Conservation (phyloP, 2,888 invertebrate genomes). For the Himalopsyche japonica region DNA sequence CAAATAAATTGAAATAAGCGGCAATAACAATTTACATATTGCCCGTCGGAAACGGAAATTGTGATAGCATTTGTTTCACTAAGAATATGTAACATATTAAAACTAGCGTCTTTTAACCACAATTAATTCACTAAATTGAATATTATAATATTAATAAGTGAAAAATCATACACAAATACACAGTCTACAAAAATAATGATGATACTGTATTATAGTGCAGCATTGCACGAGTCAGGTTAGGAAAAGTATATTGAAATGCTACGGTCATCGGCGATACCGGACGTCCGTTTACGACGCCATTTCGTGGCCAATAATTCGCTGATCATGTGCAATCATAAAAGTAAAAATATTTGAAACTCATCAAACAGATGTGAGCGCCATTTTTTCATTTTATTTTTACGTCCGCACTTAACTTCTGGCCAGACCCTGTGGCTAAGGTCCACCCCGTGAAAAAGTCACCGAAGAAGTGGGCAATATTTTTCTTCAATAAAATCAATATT, state of each 20-base stretch:
- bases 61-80: too few species aligned
- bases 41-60: too few species aligned
- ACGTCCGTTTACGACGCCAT: not conserved
- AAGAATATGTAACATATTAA: too few species aligned
- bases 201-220: too few species aligned
- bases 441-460: not conserved
- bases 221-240: not conserved
- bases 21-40: too few species aligned
- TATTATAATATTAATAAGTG: too few species aligned
- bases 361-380: slow-evolving; percentile 14
- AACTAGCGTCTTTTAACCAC: too few species aligned
- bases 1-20: too few species aligned
- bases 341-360: slow-evolving; percentile 24
- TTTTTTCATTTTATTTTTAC: slow-evolving; percentile 10
- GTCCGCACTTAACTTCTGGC: slow-evolving; percentile 19
- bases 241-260: not conserved
- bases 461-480: slow-evolving; percentile 2
- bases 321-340: slow-evolving; percentile 16
- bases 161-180: too few species aligned
- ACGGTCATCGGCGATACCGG: not conserved
- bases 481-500: too few species aligned
- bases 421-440: not conserved
- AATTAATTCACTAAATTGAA: too few species aligned
- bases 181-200: too few species aligned
- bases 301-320: not conserved